Percentiles rank a stretch among this genome's conserved stretches.
These are phyloP conservation scores for Tokudaia muenninki DNA, from an alignment of 2,797 vertebrate genomes.

Conservation along the genomic window DNA sequence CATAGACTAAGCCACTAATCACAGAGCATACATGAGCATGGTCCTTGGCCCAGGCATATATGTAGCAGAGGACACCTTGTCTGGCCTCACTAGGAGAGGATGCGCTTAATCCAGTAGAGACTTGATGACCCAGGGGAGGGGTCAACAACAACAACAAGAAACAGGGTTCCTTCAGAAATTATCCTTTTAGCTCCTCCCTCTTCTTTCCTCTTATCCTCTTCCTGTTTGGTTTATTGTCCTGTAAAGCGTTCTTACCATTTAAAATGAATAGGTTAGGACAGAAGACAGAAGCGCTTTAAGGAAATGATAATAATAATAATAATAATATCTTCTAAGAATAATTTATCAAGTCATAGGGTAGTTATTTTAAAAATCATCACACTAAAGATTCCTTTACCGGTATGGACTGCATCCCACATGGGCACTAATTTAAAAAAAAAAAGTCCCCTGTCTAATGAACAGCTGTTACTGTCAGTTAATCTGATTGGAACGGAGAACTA, in stretches of 20 bases:
- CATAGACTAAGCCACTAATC: not conserved
- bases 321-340: constrained; percentile 43
- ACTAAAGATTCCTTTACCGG: constrained; percentile 80
- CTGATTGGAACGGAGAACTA: constrained; percentile 86
- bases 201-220: not conserved
- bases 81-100: not conserved
- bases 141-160: not conserved
- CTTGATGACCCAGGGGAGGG: not conserved
- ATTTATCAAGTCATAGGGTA: constrained; percentile 79
- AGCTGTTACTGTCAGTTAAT: constrained; percentile 88
- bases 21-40: not conserved
- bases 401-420: constrained; percentile 76
- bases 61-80: not conserved
- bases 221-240: not conserved
- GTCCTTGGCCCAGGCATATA: not conserved
- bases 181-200: not conserved
- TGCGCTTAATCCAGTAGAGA: not conserved
- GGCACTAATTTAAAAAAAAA: constrained; percentile 84
- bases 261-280: constrained; percentile 72
- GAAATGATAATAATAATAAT: not conserved
- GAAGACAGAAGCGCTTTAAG: constrained; percentile 77
- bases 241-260: constrained; percentile 43
- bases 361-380: constrained; percentile 79
- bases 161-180: not conserved
- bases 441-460: constrained; percentile 85